A percentile compares a stretch with the other conserved stretches of the same genome.
phyloP scores from a whole-genome alignment of 2,113 vertebrate species.

The Nematolebias whitei region DNA sequence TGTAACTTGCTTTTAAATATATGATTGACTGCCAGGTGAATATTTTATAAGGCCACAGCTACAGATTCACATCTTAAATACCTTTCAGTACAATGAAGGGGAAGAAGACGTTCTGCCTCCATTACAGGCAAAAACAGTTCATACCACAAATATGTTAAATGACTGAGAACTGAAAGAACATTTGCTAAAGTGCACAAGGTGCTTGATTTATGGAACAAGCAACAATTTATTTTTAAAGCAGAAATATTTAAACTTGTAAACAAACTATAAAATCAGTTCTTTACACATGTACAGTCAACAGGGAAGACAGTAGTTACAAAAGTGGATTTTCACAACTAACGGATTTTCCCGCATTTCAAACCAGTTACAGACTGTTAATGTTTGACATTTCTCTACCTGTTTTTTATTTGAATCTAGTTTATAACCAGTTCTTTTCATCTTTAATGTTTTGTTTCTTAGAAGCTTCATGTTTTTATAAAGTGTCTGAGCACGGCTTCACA shows the following conservation, averaged over 20 bases:
- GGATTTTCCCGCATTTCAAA: not conserved
- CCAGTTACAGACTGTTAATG: constrained; percentile 2
- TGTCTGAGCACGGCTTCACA: not conserved
- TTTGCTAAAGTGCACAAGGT: constrained; percentile 73
- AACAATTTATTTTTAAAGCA: constrained; percentile 36
- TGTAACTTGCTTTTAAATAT: constrained; percentile 55
- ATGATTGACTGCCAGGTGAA: constrained; percentile 56
- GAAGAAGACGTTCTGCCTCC: not conserved
- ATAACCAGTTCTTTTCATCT: not conserved
- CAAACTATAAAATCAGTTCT: constrained; percentile 54
- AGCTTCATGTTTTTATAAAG: not conserved
- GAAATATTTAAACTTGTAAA: constrained; percentile 62
- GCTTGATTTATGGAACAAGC: constrained; percentile 59
- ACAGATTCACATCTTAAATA: constrained; percentile 70
- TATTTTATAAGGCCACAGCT: constrained; percentile 70
- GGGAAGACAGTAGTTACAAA: constrained; percentile 64
- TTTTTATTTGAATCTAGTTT: constrained; percentile 1
- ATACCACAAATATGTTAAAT: constrained; percentile 34
- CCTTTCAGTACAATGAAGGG: constrained; percentile 16
- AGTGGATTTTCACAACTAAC: constrained; percentile 20
- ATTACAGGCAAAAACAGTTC: constrained; percentile 16
- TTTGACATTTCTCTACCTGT: not conserved
- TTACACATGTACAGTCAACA: constrained; percentile 61
- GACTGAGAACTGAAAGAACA: constrained; percentile 33
- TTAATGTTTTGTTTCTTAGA: not conserved